Percentiles rank a stretch among this genome's conserved stretches.
phyloP scores from a whole-genome alignment of 2,113 vertebrate genomes.

The Chaenocephalus aceratus region DNA sequence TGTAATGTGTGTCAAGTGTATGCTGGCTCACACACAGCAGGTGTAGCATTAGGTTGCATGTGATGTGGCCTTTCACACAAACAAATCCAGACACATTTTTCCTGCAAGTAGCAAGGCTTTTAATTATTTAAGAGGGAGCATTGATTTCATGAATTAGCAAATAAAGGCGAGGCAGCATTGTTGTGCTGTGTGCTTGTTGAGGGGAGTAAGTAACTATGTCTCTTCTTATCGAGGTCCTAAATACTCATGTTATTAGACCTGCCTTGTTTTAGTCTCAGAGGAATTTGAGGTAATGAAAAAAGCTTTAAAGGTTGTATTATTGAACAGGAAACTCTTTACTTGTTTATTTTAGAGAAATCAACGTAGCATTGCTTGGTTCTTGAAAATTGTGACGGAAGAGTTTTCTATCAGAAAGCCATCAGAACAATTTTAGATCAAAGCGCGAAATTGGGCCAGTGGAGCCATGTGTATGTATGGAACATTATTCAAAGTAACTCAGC shows the following conservation, averaged over 20 bases:
- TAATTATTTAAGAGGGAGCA: conserved; percentile 77
- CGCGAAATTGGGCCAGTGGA: background rate
- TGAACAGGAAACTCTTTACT: background rate
- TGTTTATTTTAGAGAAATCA: conserved; percentile 6
- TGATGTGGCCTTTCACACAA: conserved; percentile 42
- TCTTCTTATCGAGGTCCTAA: background rate
- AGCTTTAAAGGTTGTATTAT: background rate
- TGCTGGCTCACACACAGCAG: background rate
- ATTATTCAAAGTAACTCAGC: background rate
- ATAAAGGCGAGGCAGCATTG: conserved; percentile 44
- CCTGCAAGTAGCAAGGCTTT: conserved; percentile 54
- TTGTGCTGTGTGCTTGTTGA: conserved; percentile 16
- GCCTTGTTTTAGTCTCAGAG: background rate
- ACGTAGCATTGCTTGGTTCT: background rate
- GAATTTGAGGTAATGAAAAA: conserved; percentile 5
- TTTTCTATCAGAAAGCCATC: background rate
- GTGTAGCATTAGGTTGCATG: conserved; percentile 26
- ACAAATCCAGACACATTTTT: conserved; percentile 45
- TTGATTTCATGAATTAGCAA: conserved; percentile 79
- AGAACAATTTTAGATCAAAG: background rate
- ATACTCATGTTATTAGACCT: background rate
- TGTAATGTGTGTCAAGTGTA: background rate
- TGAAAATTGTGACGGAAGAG: background rate
- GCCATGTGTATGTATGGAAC: background rate
- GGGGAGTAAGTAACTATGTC: background rate